Evolutionary conservation across 2,113 vertebrate species (phyloP).

Genomic region (Leucoraja erinaceus): DNA sequence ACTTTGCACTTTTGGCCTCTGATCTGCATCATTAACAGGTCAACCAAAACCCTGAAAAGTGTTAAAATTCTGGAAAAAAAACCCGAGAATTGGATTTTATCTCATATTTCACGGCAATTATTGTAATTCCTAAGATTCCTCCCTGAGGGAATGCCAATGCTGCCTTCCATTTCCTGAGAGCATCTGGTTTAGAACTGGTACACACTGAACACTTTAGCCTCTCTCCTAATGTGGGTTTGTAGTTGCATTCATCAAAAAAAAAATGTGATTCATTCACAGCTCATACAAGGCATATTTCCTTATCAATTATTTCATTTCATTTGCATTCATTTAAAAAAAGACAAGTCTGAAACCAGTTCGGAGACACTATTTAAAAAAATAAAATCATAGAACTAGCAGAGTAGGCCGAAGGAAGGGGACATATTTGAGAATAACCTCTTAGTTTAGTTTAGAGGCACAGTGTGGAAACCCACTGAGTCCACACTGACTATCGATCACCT

Average conservation of each 20-base stretch:
- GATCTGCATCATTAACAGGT: conserved; percentile 3
- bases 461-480: too few species aligned
- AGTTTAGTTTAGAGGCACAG: too few species aligned
- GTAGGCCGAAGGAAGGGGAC: background rate
- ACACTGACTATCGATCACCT: too few species aligned
- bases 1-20: conserved; percentile 18
- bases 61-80: conserved; percentile 23
- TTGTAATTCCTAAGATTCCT: conserved; percentile 8
- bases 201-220: background rate
- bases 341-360: background rate
- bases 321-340: background rate
- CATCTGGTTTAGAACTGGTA: background rate
- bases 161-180: background rate
- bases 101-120: conserved; percentile 28
- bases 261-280: background rate
- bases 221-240: background rate
- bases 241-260: background rate
- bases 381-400: background rate
- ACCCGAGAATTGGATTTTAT: background rate
- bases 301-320: background rate
- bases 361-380: background rate
- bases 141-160: background rate
- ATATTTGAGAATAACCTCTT: background rate
- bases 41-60: background rate
- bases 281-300: background rate